These are phyloP conservation scores for Psococerastis gibbosa DNA, from an alignment of 2,888 invertebrate genomes.

Conservation along the genomic window DNA sequence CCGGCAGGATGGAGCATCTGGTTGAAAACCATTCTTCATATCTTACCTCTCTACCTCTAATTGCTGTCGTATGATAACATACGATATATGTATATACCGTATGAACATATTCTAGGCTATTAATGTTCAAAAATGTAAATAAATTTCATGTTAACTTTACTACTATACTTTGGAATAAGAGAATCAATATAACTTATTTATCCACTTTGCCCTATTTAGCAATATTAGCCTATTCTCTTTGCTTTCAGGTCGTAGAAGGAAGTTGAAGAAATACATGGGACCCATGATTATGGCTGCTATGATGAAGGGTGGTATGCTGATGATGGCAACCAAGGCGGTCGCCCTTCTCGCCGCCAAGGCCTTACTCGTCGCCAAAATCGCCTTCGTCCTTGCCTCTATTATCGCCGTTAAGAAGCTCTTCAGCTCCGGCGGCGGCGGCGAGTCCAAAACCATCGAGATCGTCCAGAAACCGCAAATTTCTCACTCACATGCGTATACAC, in stretches of 20 bases:
- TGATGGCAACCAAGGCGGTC: slow-evolving; percentile 54
- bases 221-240: no score
- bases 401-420: slow-evolving; percentile 43
- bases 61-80: no score
- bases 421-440: slow-evolving; percentile 28
- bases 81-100: no score
- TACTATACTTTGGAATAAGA: no score
- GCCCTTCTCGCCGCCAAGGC: slow-evolving; percentile 31
- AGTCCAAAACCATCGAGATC: slow-evolving; percentile 57
- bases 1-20: no score
- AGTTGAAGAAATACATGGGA: slow-evolving; percentile 43
- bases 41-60: no score
- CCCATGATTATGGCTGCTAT: slow-evolving; percentile 39
- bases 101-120: no score
- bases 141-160: no score
- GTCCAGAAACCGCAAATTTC: slow-evolving; percentile 70
- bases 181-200: no score
- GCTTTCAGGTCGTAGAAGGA: slow-evolving; percentile 38
- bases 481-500: slow-evolving; percentile 47
- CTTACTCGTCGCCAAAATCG: slow-evolving; percentile 22
- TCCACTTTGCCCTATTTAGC: no score
- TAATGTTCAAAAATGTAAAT: no score
- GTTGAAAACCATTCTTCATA: no score
- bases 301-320: slow-evolving; percentile 50
- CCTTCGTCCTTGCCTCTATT: slow-evolving; percentile 22